phyloP scores from a whole-genome alignment of 2,797 vertebrate genomes.

The Enteromius anoplus region DNA sequence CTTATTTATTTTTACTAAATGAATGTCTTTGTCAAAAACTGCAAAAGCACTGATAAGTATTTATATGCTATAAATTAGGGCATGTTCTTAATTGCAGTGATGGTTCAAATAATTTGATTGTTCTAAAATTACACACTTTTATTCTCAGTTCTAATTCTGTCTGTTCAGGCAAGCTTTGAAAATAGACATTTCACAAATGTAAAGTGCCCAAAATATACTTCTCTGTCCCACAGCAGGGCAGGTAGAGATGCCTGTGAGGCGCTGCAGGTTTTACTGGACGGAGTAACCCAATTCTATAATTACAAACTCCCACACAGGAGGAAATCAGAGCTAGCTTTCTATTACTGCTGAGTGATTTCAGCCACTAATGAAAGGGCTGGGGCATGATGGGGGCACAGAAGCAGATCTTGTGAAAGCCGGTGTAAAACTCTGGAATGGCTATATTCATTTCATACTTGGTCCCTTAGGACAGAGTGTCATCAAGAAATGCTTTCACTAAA shows the following conservation, averaged over 20 bases:
- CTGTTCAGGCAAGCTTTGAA: not conserved
- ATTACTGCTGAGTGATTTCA: slow-evolving; percentile 61
- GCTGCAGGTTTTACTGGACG: slow-evolving; percentile 56
- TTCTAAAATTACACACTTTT: not conserved
- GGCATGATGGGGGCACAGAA: slow-evolving; percentile 61
- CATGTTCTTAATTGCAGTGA: not conserved
- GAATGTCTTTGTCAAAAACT: not conserved
- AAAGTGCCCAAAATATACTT: not conserved
- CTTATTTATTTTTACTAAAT: not conserved
- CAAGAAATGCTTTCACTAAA: not conserved
- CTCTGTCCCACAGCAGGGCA: not conserved
- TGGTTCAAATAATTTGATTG: not conserved
- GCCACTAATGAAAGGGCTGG: slow-evolving; percentile 54
- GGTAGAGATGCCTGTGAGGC: slow-evolving; percentile 55
- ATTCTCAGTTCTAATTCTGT: not conserved
- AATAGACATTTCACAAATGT: slow-evolving; percentile 24
- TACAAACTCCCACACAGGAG: slow-evolving; percentile 71
- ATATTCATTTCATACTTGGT: slow-evolving; percentile 11
- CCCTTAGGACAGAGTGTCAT: not conserved
- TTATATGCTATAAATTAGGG: not conserved
- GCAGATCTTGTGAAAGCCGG: slow-evolving; percentile 12
- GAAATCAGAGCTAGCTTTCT: slow-evolving; percentile 70
- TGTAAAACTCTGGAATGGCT: not conserved
- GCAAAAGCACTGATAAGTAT: not conserved
- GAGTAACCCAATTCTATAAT: slow-evolving; percentile 73